These are phyloP conservation scores for Echeneis naucrates DNA, from an alignment of 2,797 vertebrate species.

Conservation along the genomic window DNA sequence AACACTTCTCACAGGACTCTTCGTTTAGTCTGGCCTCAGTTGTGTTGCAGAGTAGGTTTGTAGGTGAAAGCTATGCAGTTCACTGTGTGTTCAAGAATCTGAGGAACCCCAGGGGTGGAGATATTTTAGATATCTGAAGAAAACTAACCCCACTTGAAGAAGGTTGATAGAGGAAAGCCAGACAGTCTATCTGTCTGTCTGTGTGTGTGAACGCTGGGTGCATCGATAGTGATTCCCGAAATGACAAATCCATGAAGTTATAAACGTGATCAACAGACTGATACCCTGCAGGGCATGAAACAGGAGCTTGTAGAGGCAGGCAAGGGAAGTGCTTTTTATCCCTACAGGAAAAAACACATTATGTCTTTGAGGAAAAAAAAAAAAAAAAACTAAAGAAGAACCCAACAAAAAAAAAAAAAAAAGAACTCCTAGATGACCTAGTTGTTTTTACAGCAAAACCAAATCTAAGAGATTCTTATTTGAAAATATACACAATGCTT, in stretches of 20 bases:
- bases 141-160: slow-evolving; percentile 21
- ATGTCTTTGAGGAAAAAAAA: too few relatives aligned
- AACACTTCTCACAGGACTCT: background rate
- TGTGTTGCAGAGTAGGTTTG: slow-evolving; percentile 25
- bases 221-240: slow-evolving; percentile 21
- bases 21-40: background rate
- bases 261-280: slow-evolving; percentile 28
- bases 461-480: background rate
- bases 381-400: background rate
- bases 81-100: slow-evolving; percentile 21
- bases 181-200: background rate
- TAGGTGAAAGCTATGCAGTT: slow-evolving; percentile 18
- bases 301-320: slow-evolving; percentile 15
- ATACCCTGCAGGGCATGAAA: slow-evolving; percentile 2
- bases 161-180: slow-evolving; percentile 36
- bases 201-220: slow-evolving; percentile 12
- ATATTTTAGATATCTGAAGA: slow-evolving; percentile 40
- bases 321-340: slow-evolving; percentile 1
- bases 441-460: background rate
- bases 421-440: background rate
- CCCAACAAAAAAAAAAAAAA: slow-evolving; percentile 8
- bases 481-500: slow-evolving; percentile 6
- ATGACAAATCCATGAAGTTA: slow-evolving; percentile 41
- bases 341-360: slow-evolving; percentile 11
- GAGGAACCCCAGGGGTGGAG: slow-evolving; percentile 10